phyloP scores from a whole-genome alignment of 2,113 vertebrate genomes.

The Sigmodon hispidus region DNA sequence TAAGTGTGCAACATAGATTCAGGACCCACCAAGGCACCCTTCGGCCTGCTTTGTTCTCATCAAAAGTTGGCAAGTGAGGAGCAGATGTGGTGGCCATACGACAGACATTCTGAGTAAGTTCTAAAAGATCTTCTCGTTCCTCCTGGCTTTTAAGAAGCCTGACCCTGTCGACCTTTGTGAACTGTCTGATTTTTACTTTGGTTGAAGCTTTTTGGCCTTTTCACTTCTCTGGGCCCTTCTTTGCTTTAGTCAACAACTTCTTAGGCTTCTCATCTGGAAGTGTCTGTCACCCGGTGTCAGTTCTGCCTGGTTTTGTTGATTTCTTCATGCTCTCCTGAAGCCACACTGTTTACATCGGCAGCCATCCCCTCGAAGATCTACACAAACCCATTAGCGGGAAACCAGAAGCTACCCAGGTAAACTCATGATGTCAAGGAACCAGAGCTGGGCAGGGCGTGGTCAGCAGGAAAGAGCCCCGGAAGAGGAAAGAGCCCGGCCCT shows the following conservation, averaged over 20 bases:
- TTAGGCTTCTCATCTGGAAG: not conserved
- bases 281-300: not conserved
- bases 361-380: not conserved
- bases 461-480: no score
- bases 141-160: not conserved
- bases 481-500: no score
- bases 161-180: not conserved
- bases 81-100: not conserved
- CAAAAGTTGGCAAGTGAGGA: not conserved
- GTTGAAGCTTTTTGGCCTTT: rapidly evolving
- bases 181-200: not conserved
- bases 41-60: not conserved
- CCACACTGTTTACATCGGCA: not conserved
- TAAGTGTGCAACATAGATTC: not conserved
- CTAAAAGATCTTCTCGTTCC: not conserved
- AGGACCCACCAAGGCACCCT: no score
- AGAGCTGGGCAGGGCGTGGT: no score
- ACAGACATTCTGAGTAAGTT: not conserved
- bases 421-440: no score
- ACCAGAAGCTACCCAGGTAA: no score
- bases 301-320: not conserved
- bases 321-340: not conserved
- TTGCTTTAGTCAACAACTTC: not conserved
- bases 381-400: rapidly evolving
- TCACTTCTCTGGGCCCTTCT: not conserved